Percentiles rank a stretch among this genome's conserved stretches.
phyloP scores from a whole-genome alignment of 2,113 vertebrate species.

The Psittacus erithacus region DNA sequence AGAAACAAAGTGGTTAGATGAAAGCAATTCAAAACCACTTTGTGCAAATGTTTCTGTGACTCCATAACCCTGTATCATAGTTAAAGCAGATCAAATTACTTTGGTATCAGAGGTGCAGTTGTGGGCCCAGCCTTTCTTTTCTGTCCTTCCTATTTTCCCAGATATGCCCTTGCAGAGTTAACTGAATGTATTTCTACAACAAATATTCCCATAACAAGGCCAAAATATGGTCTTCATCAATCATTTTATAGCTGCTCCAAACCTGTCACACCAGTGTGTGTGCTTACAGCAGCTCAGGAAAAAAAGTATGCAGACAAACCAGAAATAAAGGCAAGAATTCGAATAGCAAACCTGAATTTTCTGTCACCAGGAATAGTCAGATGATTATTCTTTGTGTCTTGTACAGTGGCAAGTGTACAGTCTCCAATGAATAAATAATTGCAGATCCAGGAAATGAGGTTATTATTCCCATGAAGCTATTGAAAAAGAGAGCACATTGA shows the following conservation, averaged over 20 bases:
- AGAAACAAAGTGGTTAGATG: neutral
- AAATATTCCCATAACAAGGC: slow-evolving; percentile 20
- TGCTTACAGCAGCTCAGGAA: neutral
- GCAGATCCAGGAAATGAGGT: neutral
- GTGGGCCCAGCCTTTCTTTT: neutral
- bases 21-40: neutral
- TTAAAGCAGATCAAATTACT: neutral
- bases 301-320: neutral
- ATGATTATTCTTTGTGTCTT: slow-evolving; percentile 6
- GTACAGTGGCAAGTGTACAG: neutral
- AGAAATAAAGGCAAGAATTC: slow-evolving; percentile 3
- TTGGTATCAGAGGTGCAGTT: neutral
- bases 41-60: neutral
- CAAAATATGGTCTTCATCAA: slow-evolving; percentile 43
- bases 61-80: neutral
- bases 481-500: neutral
- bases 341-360: neutral
- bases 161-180: neutral
- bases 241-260: slow-evolving; percentile 34
- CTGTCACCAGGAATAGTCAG: neutral
- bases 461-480: neutral
- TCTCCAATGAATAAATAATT: slow-evolving; percentile 8
- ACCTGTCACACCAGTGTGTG: neutral
- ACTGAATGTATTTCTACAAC: neutral
- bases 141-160: neutral